Conservation (phyloP, 2,113 vertebrate species). For the Dromas ardeola region DNA sequence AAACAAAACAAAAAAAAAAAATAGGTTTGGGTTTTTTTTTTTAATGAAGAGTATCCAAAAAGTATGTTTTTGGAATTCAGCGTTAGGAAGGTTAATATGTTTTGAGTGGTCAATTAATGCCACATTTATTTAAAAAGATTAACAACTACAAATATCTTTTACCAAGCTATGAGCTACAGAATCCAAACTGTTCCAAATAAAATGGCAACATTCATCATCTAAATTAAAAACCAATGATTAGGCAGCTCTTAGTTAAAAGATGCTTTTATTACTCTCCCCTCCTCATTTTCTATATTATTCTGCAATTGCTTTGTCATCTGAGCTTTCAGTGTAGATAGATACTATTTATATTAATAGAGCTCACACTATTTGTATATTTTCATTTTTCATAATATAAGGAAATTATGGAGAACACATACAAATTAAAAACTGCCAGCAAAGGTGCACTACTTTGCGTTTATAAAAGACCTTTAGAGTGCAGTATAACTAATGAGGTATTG, state of each 20-base stretch:
- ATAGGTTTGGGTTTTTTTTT: neutral
- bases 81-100: neutral
- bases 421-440: neutral
- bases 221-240: neutral
- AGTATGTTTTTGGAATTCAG: neutral
- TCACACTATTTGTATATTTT: neutral
- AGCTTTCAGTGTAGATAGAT: neutral
- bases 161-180: neutral
- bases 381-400: neutral
- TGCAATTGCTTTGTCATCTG: neutral
- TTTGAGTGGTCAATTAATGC: neutral
- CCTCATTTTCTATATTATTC: neutral
- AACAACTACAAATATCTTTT: neutral
- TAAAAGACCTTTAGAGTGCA: neutral
- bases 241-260: neutral
- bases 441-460: neutral
- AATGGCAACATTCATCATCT: neutral
- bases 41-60: neutral
- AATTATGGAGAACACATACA: neutral
- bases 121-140: neutral
- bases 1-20: neutral
- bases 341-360: neutral
- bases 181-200: neutral
- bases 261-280: neutral
- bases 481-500: neutral